Evolutionary conservation across 2,113 vertebrate genomes (phyloP).

Genomic region (rat (Rattus norvegicus)): GRCr8 NC_086026.1:129443001-129443500

Average conservation of each 20-base stretch:
- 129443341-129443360: not conserved
- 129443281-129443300: not conserved
- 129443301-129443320: not conserved
- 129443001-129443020: fast-evolving
- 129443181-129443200: not conserved
- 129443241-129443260: not conserved
- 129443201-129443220: not conserved
- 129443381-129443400: not conserved
- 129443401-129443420: not conserved
- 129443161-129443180: not conserved
- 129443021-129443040: not conserved
- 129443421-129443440: not conserved
- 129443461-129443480: not conserved
- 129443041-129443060: not conserved
- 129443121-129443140: not conserved
- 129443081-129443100: not conserved
- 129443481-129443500: not conserved
- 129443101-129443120: not conserved
- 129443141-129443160: not conserved
- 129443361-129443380: not conserved
- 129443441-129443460: not conserved
- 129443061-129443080: not conserved
- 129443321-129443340: not conserved
- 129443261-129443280: not conserved
- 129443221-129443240: fast-evolving